Evolutionary conservation across 2,113 vertebrate species (phyloP).

Genomic region (Malurus elegans): DNA sequence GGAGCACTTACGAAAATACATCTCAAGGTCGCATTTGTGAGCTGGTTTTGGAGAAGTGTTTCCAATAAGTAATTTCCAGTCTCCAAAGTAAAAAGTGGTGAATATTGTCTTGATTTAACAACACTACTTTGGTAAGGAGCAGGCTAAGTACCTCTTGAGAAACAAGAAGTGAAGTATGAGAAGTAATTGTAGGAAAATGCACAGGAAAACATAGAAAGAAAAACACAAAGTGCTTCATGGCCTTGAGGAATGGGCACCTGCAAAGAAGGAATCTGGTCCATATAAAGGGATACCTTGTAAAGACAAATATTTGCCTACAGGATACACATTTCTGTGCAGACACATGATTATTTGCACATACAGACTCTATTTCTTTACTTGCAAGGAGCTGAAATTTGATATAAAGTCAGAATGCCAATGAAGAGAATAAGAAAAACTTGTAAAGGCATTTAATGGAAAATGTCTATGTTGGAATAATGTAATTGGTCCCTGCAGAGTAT

Average conservation of each 20-base stretch:
- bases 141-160: not conserved
- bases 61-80: not conserved
- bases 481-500: constrained; percentile 63
- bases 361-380: not conserved
- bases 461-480: constrained; percentile 62
- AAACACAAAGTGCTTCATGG: not conserved
- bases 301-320: constrained; percentile 31
- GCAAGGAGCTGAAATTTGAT: constrained; percentile 34
- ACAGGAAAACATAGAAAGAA: not conserved
- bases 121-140: not conserved
- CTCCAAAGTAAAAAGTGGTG: not conserved
- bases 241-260: not conserved
- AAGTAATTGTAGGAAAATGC: not conserved
- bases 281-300: not conserved
- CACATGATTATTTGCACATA: not conserved
- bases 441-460: constrained; percentile 60
- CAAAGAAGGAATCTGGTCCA: constrained; percentile 4
- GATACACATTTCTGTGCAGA: not conserved
- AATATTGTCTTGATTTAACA: not conserved
- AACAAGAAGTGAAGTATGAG: not conserved
- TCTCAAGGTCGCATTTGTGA: not conserved
- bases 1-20: not conserved
- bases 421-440: constrained; percentile 28
- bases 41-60: not conserved
- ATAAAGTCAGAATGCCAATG: not conserved